Evolutionary conservation across 2,113 vertebrate species (phyloP).

Genomic region (Accipiter virgatus): DNA sequence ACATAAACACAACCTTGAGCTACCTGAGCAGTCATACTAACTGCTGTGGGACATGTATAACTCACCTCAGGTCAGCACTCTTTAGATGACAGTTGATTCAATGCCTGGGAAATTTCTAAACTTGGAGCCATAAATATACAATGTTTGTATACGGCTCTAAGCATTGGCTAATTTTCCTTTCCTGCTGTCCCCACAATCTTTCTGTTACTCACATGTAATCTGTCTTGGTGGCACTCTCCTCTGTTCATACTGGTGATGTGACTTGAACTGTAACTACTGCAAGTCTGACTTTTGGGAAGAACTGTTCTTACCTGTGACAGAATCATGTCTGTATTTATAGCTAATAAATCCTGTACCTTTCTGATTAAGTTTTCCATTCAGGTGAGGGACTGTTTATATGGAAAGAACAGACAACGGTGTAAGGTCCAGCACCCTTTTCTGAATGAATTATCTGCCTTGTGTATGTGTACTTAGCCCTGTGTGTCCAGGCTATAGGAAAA

Average conservation of each 20-base stretch:
- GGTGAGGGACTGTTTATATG: not conserved
- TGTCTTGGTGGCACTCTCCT: not conserved
- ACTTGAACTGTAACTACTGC: not conserved
- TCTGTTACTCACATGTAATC: not conserved
- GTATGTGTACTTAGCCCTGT: not conserved
- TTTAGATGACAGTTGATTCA: not conserved
- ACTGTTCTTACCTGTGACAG: rapidly evolving
- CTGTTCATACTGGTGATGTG: not conserved
- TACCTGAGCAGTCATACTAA: not conserved
- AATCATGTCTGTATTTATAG: rapidly evolving
- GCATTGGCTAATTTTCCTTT: not conserved
- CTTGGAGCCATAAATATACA: not conserved
- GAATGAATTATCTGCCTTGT: not conserved
- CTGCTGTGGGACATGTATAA: not conserved
- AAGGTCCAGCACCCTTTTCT: not conserved
- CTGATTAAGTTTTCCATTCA: not conserved
- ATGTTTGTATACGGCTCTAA: not conserved
- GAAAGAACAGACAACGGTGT: not conserved
- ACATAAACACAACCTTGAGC: not conserved
- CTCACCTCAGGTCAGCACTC: not conserved
- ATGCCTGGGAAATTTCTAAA: not conserved
- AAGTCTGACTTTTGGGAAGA: not conserved
- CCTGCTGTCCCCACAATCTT: not conserved
- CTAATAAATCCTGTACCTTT: not conserved
- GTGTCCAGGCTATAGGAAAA: not conserved